A percentile compares a stretch with the other conserved stretches of the same genome.
Evolutionary conservation across 30 jellyfish, hydroid and myxozoan genomes (phyloP).

Genomic region (Chironex yamaguchii): DNA sequence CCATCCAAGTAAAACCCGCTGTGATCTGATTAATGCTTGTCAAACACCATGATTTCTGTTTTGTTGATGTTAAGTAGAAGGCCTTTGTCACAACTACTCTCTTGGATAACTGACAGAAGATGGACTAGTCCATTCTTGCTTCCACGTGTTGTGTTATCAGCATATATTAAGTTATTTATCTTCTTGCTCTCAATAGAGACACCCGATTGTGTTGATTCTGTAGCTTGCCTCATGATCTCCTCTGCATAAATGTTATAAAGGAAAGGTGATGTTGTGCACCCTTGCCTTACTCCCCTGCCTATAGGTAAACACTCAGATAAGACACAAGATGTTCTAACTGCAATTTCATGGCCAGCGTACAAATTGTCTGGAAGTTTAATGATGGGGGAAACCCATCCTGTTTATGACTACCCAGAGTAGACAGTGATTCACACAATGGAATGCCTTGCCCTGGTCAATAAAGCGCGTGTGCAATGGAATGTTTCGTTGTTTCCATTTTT

Average conservation of each 20-base stretch:
- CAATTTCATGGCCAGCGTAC: constrained; percentile 33
- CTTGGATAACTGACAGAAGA: not conserved
- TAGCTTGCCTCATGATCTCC: constrained; percentile 16
- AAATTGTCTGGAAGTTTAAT: constrained; percentile 17
- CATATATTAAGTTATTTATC: constrained; percentile 9
- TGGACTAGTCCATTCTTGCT: not conserved
- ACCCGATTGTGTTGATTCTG: not conserved
- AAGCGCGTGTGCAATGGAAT: constrained; percentile 1
- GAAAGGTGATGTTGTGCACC: constrained; percentile 12
- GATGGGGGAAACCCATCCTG: constrained; percentile 36
- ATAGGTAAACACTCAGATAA: too few species aligned
- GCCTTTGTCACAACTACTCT: constrained; percentile 13
- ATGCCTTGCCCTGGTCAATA: constrained; percentile 42
- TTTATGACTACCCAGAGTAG: constrained; percentile 9
- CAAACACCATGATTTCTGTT: constrained; percentile 23
- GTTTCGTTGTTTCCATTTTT: too few species aligned
- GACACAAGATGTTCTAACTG: constrained; percentile 23
- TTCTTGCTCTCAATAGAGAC: not conserved
- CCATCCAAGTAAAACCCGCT: constrained; percentile 19
- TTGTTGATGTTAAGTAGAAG: not conserved
- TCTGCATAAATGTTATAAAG: constrained; percentile 39
- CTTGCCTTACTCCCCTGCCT: constrained; percentile 37
- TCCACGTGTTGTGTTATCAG: constrained; percentile 22
- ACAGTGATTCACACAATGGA: constrained; percentile 24
- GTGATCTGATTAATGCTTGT: too few species aligned